These are phyloP conservation scores for Sinonovacula constricta DNA, from an alignment of 1,140 invertebrate genomes.

Conservation along the genomic window DNA sequence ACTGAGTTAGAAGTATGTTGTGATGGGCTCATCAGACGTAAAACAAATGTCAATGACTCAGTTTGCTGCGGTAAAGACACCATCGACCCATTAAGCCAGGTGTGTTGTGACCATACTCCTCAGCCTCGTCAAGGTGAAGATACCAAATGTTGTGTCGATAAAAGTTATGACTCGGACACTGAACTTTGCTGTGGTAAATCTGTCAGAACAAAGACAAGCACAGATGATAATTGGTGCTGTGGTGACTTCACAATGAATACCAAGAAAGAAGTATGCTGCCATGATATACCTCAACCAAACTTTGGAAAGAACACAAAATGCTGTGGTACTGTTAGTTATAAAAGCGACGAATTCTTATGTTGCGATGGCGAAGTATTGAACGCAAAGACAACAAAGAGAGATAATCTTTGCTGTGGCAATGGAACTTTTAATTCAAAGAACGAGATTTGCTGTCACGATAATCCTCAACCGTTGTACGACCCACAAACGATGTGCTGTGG, in stretches of 20 bases:
- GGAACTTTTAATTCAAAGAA: conserved; percentile 44
- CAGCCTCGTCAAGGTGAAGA: conserved; percentile 32
- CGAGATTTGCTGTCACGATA: conserved; percentile 35
- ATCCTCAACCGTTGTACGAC: conserved; percentile 28
- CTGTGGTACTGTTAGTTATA: conserved; percentile 37
- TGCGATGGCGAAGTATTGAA: conserved; percentile 27
- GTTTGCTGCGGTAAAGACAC: conserved; percentile 43
- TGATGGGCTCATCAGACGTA: conserved; percentile 17
- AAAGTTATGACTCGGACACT: conserved; percentile 35
- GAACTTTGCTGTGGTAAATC: conserved; percentile 42
- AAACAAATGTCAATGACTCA: conserved; percentile 24
- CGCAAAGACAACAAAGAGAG: conserved; percentile 10
- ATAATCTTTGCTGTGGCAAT: conserved; percentile 45
- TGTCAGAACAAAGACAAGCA: conserved; percentile 33
- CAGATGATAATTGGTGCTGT: conserved; percentile 49
- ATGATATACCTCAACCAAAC: conserved; percentile 36
- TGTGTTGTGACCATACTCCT: conserved; percentile 40
- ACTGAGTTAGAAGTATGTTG: conserved; percentile 40
- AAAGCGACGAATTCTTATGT: conserved; percentile 39
- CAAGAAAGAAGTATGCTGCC: conserved; percentile 39
- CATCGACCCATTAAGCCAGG: conserved; percentile 23
- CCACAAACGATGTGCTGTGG: conserved; percentile 37
- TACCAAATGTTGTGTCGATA: conserved; percentile 42
- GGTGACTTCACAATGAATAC: conserved; percentile 43
- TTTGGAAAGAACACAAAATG: conserved; percentile 42